Base-by-base conservation (phyloP, 2,113 vertebrate genomes). In the Bujurquina vittata region DNA sequence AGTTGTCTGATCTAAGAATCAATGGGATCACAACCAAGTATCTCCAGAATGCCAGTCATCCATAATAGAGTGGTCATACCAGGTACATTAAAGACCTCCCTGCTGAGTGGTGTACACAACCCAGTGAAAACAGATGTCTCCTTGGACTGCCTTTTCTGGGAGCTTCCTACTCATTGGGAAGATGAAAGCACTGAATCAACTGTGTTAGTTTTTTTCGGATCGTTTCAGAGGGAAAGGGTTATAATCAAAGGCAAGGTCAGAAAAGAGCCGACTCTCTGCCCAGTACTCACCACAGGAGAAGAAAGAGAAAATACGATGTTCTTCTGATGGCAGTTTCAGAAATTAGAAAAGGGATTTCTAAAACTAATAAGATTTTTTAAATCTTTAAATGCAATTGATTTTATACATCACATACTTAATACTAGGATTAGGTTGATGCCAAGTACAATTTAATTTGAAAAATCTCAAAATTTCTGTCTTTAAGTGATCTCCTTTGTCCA, bases 111-210 rank as follows among this genome's bases (percentile, higher is more conserved):
- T 22, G 40, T 77, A 69, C 78, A 65, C 52, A 67, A 69, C 49
- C 59, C 40, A 37, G 3, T 40, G 57, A 43, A 87, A 84, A 78
- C 85, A 85, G 67, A 82, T 67, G 57, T 78, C 84, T 58, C 65
- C 87, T 82, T 87, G 67, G 82, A 85, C 58, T 61, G 84, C 77
- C 73, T 81, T 67, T 17, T 55, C 69, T 80, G 26, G 57, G 55
- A 83, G 84, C 75, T 80, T 80, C 72, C 59, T 60, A 73, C 77
- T 88, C 82, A 85, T 86, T 86, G 77, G 59, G 4, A 79, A 75
- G 84, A 93, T 89, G 80, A 91, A 87, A 88, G 81, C 40, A 1
- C 78, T 86, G 20, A 80, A 88, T 87, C 80, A 83, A 52, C 35
- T 17, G 58, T 58, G n/a, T 55, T 76, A 29, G 72, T 63, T 75